phyloP scores from a whole-genome alignment of 2,888 invertebrate genomes.

The Tinea trinotella region DNA sequence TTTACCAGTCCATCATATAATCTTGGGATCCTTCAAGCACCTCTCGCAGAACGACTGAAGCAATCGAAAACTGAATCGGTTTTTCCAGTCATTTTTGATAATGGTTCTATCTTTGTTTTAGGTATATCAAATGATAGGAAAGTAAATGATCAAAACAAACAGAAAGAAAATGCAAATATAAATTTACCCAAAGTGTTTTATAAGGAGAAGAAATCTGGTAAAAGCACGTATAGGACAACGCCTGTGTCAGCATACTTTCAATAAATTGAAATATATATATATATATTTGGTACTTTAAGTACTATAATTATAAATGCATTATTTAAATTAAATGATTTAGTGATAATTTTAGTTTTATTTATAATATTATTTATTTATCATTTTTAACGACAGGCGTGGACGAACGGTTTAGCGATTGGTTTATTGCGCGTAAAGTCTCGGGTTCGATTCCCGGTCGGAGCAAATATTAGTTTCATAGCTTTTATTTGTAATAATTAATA shows the following conservation, averaged over 20 bases:
- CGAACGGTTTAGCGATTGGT: too few species aligned
- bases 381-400: too few species aligned
- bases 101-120: conserved; percentile 23
- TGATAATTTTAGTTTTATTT: background rate
- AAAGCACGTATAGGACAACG: conserved; percentile 48
- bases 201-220: conserved; percentile 53
- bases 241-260: conserved; percentile 66
- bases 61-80: too few species aligned
- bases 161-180: conserved; percentile 52
- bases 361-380: too few species aligned
- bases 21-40: too few species aligned
- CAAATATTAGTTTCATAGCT: too few species aligned
- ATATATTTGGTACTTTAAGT: background rate
- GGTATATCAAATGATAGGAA: conserved; percentile 24
- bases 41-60: too few species aligned
- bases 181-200: conserved; percentile 58
- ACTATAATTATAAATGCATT: background rate
- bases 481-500: too few species aligned
- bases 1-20: too few species aligned
- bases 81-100: conserved; percentile 24
- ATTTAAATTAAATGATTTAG: background rate
- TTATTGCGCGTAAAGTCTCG: too few species aligned
- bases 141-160: conserved; percentile 28
- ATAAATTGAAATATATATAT: conserved; percentile 21
- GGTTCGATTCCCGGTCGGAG: too few species aligned